Evolutionary conservation across 2,888 invertebrate genomes (phyloP).

Genomic region (Polylopha cassiicola): DNA sequence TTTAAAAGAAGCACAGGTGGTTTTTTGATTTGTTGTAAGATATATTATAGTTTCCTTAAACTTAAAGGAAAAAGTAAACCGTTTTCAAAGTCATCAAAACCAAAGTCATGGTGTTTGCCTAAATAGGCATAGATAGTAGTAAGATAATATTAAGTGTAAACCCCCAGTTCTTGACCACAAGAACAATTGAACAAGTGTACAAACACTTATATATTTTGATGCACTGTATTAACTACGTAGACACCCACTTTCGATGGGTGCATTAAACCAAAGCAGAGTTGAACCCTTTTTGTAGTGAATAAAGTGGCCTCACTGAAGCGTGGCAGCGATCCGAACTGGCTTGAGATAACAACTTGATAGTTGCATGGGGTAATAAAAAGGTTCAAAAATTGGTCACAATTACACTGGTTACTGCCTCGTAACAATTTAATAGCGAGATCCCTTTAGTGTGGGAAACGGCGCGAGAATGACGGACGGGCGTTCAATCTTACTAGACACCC

Average conservation of each 20-base stretch:
- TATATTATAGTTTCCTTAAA: too few relatives aligned
- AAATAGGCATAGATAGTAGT: too few relatives aligned
- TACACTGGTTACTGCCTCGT: conserved; percentile 65
- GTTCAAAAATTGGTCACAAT: conserved; percentile 69
- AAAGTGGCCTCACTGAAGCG: conserved; percentile 31
- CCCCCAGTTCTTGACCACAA: too few relatives aligned
- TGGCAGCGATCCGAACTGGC: conserved; percentile 42
- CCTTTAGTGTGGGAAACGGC: conserved; percentile 60
- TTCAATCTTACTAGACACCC: too few relatives aligned
- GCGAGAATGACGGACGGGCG: conserved; percentile 17
- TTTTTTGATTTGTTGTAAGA: too few relatives aligned
- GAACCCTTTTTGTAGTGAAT: conserved; percentile 33
- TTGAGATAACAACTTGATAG: conserved; percentile 64
- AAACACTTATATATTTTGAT: neutral
- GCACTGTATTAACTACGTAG: conserved; percentile 10
- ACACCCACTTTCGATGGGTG: conserved; percentile 16
- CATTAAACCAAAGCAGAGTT: conserved; percentile 22
- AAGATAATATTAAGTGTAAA: too few relatives aligned
- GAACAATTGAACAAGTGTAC: neutral
- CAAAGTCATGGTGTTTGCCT: too few relatives aligned
- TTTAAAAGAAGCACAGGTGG: too few relatives aligned
- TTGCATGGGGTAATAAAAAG: conserved; percentile 69
- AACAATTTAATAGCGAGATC: conserved; percentile 66
- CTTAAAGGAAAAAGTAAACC: too few relatives aligned
- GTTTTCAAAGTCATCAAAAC: too few relatives aligned